phyloP scores from a whole-genome alignment of 2,888 invertebrate species.

The Chrysodeixis includens region DNA sequence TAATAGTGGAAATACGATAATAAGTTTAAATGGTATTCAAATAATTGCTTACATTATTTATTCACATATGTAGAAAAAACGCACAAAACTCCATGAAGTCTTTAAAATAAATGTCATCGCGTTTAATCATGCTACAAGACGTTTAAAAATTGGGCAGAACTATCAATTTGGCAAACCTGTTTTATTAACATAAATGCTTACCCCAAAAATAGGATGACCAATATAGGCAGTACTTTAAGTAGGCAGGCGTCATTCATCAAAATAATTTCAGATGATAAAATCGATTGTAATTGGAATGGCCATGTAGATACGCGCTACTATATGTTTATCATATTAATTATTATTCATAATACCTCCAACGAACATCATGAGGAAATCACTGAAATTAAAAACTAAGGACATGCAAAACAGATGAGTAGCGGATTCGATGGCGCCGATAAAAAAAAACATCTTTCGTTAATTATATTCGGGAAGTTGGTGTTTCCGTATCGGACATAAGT shows the following conservation, averaged over 20 bases:
- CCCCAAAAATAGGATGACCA: slow-evolving; percentile 28
- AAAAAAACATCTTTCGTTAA: slow-evolving; percentile 19
- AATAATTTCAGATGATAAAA: slow-evolving; percentile 51
- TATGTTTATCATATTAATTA: slow-evolving; percentile 51
- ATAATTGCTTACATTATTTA: not conserved
- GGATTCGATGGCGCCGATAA: slow-evolving; percentile 21
- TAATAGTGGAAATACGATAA: not conserved
- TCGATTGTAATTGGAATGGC: slow-evolving; percentile 41
- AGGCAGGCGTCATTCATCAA: slow-evolving; percentile 32
- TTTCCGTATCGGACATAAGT: slow-evolving; percentile 52
- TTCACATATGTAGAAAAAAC: not conserved
- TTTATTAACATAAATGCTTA: slow-evolving; percentile 33
- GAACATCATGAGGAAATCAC: slow-evolving; percentile 18
- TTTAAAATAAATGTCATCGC: too few species aligned
- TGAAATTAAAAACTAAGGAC: slow-evolving; percentile 12
- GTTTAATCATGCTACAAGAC: not conserved
- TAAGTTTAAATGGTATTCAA: not conserved
- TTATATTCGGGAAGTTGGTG: slow-evolving; percentile 24
- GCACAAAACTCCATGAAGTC: too few species aligned
- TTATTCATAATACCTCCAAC: slow-evolving; percentile 42
- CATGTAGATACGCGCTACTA: slow-evolving; percentile 39
- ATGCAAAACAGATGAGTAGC: slow-evolving; percentile 24
- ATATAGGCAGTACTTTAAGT: slow-evolving; percentile 45
- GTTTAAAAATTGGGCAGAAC: not conserved
- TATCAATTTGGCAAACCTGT: slow-evolving; percentile 29